A percentile compares a stretch with the other conserved stretches of the same genome.
phyloP scores from a whole-genome alignment of 1,140 invertebrate genomes.

The Xylocopa sonorina region DNA sequence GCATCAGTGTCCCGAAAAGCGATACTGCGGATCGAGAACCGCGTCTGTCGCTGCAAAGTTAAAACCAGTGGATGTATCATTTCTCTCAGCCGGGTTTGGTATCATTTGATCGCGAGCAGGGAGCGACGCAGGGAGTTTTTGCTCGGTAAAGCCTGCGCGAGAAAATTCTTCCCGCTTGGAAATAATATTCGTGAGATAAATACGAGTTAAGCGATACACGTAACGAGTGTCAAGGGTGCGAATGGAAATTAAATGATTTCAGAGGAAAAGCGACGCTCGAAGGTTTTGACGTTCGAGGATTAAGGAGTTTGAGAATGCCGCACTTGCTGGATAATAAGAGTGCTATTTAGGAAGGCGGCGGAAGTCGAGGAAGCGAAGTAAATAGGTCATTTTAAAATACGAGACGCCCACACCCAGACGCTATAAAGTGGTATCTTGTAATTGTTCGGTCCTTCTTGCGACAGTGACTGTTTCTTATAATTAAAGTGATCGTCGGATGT shows the following conservation, averaged over 20 bases:
- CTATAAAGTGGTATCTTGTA: neutral
- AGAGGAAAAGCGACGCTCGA: neutral
- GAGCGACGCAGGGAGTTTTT: no score
- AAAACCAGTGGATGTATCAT: neutral
- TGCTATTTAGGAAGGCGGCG: neutral
- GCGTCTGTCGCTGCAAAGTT: neutral
- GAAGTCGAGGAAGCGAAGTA: neutral
- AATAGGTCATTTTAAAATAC: conserved; percentile 14
- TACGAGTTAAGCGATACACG: no score
- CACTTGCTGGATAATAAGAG: neutral
- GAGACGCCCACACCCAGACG: neutral
- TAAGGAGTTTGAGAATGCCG: neutral
- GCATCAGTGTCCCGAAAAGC: neutral
- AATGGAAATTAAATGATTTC: no score
- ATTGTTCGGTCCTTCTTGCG: neutral
- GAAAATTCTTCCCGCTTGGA: no score
- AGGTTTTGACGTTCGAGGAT: neutral
- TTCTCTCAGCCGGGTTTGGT: neutral
- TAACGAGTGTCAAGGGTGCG: no score
- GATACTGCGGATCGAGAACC: conserved; percentile 1
- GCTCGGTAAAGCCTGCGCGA: no score
- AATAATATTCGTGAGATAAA: no score
- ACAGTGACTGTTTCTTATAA: neutral
- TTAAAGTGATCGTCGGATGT: neutral
- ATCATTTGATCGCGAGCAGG: no score